Conservation (phyloP, 1,140 invertebrate genomes). For the Hylaeus volcanicus region DNA sequence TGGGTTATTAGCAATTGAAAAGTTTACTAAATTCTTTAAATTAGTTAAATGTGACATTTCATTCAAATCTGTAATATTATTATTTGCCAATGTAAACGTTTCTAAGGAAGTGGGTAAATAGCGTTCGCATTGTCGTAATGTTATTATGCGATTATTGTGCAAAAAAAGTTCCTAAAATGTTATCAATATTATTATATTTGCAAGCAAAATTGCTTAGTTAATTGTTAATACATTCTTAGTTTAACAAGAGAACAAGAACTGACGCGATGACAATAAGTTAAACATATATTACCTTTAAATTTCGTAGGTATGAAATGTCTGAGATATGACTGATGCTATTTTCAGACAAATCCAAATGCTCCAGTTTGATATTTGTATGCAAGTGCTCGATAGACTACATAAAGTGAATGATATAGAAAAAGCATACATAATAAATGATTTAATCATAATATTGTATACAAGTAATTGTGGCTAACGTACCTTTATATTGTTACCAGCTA, state of each 20-base stretch:
- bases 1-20: slow-evolving; percentile 93
- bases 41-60: slow-evolving; percentile 91
- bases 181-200: slow-evolving; percentile 42
- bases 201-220: background rate
- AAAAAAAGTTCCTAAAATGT: slow-evolving; percentile 89
- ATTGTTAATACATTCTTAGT: slow-evolving; percentile 13
- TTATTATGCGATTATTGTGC: slow-evolving; percentile 92
- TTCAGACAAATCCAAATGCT: slow-evolving; percentile 92
- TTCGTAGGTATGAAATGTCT: slow-evolving; percentile 90
- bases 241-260: slow-evolving; percentile 30
- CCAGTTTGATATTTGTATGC: slow-evolving; percentile 88
- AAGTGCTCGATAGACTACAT: slow-evolving; percentile 92
- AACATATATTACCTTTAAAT: slow-evolving; percentile 85
- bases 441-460: background rate
- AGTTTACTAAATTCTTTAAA: slow-evolving; percentile 87
- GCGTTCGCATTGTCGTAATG: slow-evolving; percentile 89
- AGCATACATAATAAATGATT: background rate
- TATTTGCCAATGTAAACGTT: slow-evolving; percentile 90
- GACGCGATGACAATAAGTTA: slow-evolving; percentile 39
- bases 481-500: slow-evolving; percentile 88
- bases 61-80: slow-evolving; percentile 92
- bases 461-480: slow-evolving; percentile 71
- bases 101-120: slow-evolving; percentile 89
- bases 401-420: slow-evolving; percentile 67
- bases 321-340: slow-evolving; percentile 92